A percentile compares a stretch with the other conserved stretches of the same genome.
Conservation (phyloP, 2,113 vertebrate genomes). For the Copsychus sechellarum region DNA sequence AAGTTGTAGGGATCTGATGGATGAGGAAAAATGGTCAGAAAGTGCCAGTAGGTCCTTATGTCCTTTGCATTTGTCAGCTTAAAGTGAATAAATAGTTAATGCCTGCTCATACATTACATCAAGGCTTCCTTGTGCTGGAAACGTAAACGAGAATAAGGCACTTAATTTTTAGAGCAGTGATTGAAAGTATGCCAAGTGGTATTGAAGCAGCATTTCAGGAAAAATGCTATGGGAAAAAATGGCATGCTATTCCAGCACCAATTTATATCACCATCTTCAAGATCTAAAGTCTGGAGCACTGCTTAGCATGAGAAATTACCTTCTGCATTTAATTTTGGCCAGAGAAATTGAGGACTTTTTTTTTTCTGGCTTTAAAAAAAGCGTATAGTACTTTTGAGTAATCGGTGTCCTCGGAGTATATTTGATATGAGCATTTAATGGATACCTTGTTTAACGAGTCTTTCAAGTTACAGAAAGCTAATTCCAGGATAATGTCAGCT, state of each 20-base stretch:
- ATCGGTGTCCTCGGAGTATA: background rate
- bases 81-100: slow-evolving; percentile 43
- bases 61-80: background rate
- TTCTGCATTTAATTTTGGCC: slow-evolving; percentile 55
- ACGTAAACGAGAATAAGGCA: slow-evolving; percentile 35
- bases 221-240: slow-evolving; percentile 22
- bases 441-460: background rate
- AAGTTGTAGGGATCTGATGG: background rate
- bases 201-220: slow-evolving; percentile 55
- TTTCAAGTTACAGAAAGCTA: background rate
- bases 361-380: background rate
- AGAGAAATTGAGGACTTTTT: background rate
- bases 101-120: background rate
- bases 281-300: background rate
- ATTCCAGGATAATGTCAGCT: background rate
- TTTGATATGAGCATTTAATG: background rate
- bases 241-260: slow-evolving; percentile 20
- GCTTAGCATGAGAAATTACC: slow-evolving; percentile 26
- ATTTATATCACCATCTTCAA: slow-evolving; percentile 3
- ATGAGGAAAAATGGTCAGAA: background rate
- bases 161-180: slow-evolving; percentile 63
- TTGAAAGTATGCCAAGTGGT: slow-evolving; percentile 46
- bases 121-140: slow-evolving; percentile 6
- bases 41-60: background rate
- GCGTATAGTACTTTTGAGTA: background rate